phyloP scores from a whole-genome alignment of 2,797 vertebrate genomes.

The Graptemys geographica region DNA sequence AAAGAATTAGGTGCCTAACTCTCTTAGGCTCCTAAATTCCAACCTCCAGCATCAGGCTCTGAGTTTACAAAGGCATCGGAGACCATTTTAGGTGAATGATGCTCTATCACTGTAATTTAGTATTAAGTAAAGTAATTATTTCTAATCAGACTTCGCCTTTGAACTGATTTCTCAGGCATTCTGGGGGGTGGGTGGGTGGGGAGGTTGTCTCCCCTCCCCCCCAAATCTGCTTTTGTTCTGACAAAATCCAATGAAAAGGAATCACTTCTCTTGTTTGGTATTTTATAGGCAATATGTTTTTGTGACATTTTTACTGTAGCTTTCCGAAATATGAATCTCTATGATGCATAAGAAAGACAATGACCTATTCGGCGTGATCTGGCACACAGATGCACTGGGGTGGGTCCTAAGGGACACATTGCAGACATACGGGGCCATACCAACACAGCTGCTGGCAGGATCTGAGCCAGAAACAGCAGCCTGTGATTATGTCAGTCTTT shows the following conservation, averaged over 20 bases:
- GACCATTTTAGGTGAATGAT: neutral
- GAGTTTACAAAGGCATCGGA: neutral
- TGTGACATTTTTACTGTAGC: neutral
- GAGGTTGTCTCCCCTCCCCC: neutral
- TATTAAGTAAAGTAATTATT: neutral
- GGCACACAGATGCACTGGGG: neutral
- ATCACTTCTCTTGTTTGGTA: neutral
- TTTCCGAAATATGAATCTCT: neutral
- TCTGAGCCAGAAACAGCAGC: neutral
- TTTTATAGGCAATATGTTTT: neutral
- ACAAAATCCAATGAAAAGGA: neutral
- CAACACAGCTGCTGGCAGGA: neutral
- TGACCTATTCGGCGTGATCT: neutral
- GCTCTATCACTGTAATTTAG: neutral
- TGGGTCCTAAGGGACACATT: neutral
- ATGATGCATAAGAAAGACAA: neutral
- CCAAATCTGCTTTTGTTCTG: neutral
- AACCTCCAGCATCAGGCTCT: neutral
- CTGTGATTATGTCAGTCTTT: neutral
- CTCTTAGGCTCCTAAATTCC: neutral
- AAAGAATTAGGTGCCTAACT: neutral
- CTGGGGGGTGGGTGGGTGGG: fast-evolving
- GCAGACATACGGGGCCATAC: neutral
- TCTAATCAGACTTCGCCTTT: neutral
- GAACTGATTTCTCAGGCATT: neutral